A percentile compares a stretch with the other conserved stretches of the same genome.
phyloP scores from a whole-genome alignment of 2,797 vertebrate species.

The Etheostoma perlongum region DNA sequence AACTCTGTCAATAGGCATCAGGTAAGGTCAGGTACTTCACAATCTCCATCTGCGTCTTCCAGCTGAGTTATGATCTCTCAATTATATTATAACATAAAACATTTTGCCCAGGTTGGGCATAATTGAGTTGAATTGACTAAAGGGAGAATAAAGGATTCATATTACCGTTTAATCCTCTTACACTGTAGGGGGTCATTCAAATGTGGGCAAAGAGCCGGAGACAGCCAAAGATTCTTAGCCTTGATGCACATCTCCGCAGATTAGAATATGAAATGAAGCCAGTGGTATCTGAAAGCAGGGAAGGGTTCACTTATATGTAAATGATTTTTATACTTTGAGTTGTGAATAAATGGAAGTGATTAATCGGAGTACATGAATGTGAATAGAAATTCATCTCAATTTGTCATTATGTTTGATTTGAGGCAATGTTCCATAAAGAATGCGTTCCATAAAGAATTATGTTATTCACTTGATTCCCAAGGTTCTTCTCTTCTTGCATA shows the following conservation, averaged over 20 bases:
- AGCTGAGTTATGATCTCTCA: conserved; percentile 74
- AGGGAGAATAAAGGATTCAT: conserved; percentile 66
- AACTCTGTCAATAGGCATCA: conserved; percentile 73
- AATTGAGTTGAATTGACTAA: conserved; percentile 68
- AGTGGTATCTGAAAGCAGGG: conserved; percentile 43
- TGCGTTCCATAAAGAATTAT: conserved; percentile 6
- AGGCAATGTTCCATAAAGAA: conserved; percentile 6
- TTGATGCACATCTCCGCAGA: conserved; percentile 47
- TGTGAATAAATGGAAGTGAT: conserved; percentile 42
- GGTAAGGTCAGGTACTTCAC: conserved; percentile 75
- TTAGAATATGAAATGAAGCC: conserved; percentile 65
- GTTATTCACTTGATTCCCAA: neutral
- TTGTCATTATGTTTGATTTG: conserved; percentile 31
- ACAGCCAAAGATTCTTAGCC: conserved; percentile 48
- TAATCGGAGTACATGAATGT: conserved; percentile 22
- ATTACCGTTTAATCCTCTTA: conserved; percentile 69
- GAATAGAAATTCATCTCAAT: conserved; percentile 20
- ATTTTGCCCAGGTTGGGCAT: conserved; percentile 54
- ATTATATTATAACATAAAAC: conserved; percentile 73
- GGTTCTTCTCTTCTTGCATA: neutral
- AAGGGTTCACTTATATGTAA: conserved; percentile 29
- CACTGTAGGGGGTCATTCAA: conserved; percentile 54
- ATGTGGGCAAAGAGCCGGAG: conserved; percentile 43
- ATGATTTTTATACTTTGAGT: conserved; percentile 31
- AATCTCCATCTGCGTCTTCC: conserved; percentile 68